Evolutionary conservation across 2,797 vertebrate species (phyloP).

Genomic region (Sebastes paucispinis): DNA sequence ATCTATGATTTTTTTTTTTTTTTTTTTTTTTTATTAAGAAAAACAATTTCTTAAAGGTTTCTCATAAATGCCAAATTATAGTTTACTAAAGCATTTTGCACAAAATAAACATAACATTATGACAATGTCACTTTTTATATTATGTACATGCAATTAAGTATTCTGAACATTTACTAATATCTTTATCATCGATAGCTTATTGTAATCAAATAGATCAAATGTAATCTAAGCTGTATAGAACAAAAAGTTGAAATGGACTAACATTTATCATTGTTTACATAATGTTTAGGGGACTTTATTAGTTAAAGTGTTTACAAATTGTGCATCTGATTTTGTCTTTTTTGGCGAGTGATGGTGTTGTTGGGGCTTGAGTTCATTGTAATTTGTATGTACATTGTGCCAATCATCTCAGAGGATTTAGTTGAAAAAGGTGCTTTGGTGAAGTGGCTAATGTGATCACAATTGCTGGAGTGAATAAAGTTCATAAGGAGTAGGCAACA

Average conservation of each 20-base stretch:
- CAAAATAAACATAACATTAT: slow-evolving; percentile 81
- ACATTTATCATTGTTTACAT: slow-evolving; percentile 85
- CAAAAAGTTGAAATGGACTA: slow-evolving; percentile 71
- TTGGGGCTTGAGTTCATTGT: slow-evolving; percentile 34
- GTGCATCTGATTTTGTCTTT: slow-evolving; percentile 62
- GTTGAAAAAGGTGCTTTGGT: slow-evolving; percentile 58
- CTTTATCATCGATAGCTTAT: slow-evolving; percentile 79
- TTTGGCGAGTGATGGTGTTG: not conserved
- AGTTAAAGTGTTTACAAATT: slow-evolving; percentile 82
- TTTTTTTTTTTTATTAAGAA: slow-evolving; percentile 1
- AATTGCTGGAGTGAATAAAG: slow-evolving; percentile 47
- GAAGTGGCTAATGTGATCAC: slow-evolving; percentile 56
- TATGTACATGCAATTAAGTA: slow-evolving; percentile 85
- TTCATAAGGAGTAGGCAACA: slow-evolving; percentile 28
- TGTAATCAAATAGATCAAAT: slow-evolving; percentile 84
- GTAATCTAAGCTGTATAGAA: slow-evolving; percentile 82
- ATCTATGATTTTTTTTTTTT: slow-evolving; percentile 47
- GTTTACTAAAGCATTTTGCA: slow-evolving; percentile 93
- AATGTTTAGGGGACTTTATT: slow-evolving; percentile 71
- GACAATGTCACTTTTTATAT: slow-evolving; percentile 85
- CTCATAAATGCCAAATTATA: slow-evolving; percentile 91
- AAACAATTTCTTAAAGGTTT: slow-evolving; percentile 74
- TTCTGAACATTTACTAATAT: slow-evolving; percentile 84
- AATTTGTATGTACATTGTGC: slow-evolving; percentile 61
- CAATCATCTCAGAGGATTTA: slow-evolving; percentile 79